Evolutionary conservation across 2,888 invertebrate species (phyloP).

Genomic region (Miltochrista miniata): DNA sequence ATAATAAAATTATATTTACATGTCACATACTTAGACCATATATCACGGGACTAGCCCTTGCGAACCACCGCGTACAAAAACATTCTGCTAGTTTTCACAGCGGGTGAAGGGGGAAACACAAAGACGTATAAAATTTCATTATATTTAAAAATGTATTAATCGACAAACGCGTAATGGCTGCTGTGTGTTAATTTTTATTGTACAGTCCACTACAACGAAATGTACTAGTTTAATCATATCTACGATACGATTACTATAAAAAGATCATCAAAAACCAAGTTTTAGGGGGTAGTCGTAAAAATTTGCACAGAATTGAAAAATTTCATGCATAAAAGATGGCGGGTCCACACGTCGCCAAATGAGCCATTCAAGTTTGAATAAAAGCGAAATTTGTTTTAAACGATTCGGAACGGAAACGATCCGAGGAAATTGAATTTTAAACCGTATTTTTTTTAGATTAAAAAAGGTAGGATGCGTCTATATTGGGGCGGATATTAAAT

Average conservation of each 20-base stretch:
- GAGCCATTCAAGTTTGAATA: slow-evolving; percentile 27
- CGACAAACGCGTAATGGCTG: too few species aligned
- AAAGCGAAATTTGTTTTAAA: slow-evolving; percentile 39
- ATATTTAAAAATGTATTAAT: too few species aligned
- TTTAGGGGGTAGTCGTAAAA: slow-evolving; percentile 18
- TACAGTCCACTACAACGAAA: too few species aligned
- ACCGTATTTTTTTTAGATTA: slow-evolving; percentile 25
- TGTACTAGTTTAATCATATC: too few species aligned
- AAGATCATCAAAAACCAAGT: slow-evolving; percentile 19
- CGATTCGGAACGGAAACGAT: slow-evolving; percentile 21
- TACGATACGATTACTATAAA: slow-evolving; percentile 6
- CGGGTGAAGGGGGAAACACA: too few species aligned
- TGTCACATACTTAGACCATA: too few species aligned
- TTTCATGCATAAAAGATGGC: slow-evolving; percentile 45
- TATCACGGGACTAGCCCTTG: too few species aligned
- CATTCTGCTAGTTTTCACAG: too few species aligned
- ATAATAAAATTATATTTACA: too few species aligned
- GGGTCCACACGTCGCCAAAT: slow-evolving; percentile 28
- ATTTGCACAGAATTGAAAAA: slow-evolving; percentile 28
- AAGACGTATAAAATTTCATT: too few species aligned
- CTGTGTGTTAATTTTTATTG: too few species aligned
- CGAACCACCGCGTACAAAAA: too few species aligned
- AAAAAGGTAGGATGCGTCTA: slow-evolving; percentile 10
- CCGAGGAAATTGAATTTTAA: slow-evolving; percentile 31
- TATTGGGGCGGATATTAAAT: slow-evolving; percentile 8